A percentile compares a stretch with the other conserved stretches of the same genome.
phyloP scores from a whole-genome alignment of 2,888 invertebrate species.

The Drosophila borealis region DNA sequence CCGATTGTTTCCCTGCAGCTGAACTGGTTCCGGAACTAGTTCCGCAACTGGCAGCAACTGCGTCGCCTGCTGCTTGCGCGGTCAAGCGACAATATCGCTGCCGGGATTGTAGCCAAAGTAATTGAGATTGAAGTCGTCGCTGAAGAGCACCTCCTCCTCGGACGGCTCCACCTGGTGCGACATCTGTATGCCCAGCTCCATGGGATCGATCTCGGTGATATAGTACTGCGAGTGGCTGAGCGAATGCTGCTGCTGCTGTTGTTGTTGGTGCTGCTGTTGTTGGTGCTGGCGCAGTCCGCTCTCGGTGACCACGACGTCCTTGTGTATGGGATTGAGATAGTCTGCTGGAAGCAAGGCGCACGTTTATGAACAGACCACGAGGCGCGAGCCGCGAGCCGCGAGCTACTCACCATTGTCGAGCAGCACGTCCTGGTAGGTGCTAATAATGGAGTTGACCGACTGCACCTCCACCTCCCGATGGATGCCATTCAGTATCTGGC shows the following conservation, averaged over 20 bases:
- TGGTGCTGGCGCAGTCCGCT: slow-evolving; percentile 87
- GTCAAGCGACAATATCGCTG: slow-evolving; percentile 85
- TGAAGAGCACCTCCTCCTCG: slow-evolving; percentile 84
- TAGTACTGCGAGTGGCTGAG: slow-evolving; percentile 79
- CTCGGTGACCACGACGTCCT: slow-evolving; percentile 91
- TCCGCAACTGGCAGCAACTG: slow-evolving; percentile 9
- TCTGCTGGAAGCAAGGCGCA: slow-evolving; percentile 84
- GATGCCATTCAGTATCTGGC: slow-evolving; percentile 87
- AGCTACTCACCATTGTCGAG: slow-evolving; percentile 82
- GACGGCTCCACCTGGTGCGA: slow-evolving; percentile 76
- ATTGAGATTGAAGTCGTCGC: slow-evolving; percentile 85
- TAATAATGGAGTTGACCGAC: slow-evolving; percentile 85
- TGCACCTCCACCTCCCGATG: slow-evolving; percentile 88
- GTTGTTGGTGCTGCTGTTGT: slow-evolving; percentile 30
- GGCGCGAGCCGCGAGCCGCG: too few species aligned
- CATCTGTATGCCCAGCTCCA: slow-evolving; percentile 85
- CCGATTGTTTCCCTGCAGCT: slow-evolving; percentile 37
- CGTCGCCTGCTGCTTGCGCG: slow-evolving; percentile 48
- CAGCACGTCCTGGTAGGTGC: slow-evolving; percentile 84
- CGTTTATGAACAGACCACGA: too few species aligned
- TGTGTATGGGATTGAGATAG: slow-evolving; percentile 89
- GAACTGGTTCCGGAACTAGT: slow-evolving; percentile 19
- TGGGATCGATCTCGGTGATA: slow-evolving; percentile 84
- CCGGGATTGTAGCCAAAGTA: slow-evolving; percentile 84
- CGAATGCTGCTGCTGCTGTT: slow-evolving; percentile 18